These are phyloP conservation scores for Colletes gigas DNA, from an alignment of 1,140 invertebrate genomes.

Conservation along the genomic window DNA sequence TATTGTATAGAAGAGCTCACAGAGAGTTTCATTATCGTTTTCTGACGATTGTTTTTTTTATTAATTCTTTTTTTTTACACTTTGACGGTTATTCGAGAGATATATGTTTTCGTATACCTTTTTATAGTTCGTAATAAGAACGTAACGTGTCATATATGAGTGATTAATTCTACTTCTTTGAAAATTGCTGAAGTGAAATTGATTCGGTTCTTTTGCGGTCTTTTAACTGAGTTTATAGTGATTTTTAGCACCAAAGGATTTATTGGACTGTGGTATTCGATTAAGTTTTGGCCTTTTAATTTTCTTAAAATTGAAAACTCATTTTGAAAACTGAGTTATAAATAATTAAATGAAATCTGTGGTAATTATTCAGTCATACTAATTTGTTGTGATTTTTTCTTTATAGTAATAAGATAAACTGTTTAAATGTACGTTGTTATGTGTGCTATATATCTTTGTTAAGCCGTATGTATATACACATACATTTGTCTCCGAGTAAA, in stretches of 20 bases:
- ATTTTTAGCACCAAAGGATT: conserved; percentile 7
- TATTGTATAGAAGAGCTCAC: no score
- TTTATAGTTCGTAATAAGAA: background rate
- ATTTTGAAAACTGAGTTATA: no score
- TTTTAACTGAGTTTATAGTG: background rate
- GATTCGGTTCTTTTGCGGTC: background rate
- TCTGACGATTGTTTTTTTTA: background rate
- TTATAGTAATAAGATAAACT: no score
- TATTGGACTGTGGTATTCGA: background rate
- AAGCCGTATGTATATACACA: no score
- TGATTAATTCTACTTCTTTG: background rate
- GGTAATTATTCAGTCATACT: no score
- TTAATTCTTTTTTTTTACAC: background rate
- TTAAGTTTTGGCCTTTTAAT: background rate
- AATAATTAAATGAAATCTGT: no score
- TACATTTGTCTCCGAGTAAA: no score
- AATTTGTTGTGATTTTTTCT: no score
- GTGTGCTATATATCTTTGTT: no score
- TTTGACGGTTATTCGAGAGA: no score
- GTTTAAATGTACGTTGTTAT: no score
- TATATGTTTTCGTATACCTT: background rate
- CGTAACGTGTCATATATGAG: background rate
- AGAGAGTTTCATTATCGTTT: background rate
- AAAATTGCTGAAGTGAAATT: background rate
- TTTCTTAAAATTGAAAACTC: no score